These are phyloP conservation scores for Mystacides longicornis DNA, from an alignment of 2,888 invertebrate genomes.

Conservation along the genomic window DNA sequence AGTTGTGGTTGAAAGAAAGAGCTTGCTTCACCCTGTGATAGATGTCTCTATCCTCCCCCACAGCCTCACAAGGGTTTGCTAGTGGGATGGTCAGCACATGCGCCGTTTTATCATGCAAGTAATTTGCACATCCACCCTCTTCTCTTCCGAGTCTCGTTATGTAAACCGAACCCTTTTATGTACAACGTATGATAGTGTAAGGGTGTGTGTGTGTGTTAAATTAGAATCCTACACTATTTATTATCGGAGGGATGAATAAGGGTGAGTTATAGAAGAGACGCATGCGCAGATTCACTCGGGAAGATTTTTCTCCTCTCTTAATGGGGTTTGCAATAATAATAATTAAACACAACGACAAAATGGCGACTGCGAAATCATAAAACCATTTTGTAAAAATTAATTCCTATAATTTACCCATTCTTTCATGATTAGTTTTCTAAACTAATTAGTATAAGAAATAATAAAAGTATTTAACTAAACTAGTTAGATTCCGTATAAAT, in stretches of 20 bases:
- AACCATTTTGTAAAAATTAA: not conserved
- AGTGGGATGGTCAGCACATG: slow-evolving; percentile 14
- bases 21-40: slow-evolving; percentile 5
- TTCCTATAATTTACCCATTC: too few relatives aligned
- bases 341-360: slow-evolving; percentile 25
- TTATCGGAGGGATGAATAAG: slow-evolving; percentile 11
- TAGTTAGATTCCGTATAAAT: too few relatives aligned
- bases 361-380: slow-evolving; percentile 21
- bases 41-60: slow-evolving; percentile 12
- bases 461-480: too few relatives aligned
- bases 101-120: slow-evolving; percentile 13
- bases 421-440: too few relatives aligned
- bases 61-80: slow-evolving; percentile 6
- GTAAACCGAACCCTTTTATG: slow-evolving; percentile 26
- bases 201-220: slow-evolving; percentile 25
- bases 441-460: too few relatives aligned
- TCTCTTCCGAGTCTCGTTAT: slow-evolving; percentile 20
- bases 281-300: slow-evolving; percentile 8
- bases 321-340: slow-evolving; percentile 14
- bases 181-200: slow-evolving; percentile 18
- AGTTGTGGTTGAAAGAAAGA: too few relatives aligned
- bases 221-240: slow-evolving; percentile 21
- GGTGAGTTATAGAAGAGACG: slow-evolving; percentile 6
- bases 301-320: not conserved
- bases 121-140: slow-evolving; percentile 18